phyloP scores from a whole-genome alignment of 1,140 invertebrate genomes.

The Paracyclopina nana region DNA sequence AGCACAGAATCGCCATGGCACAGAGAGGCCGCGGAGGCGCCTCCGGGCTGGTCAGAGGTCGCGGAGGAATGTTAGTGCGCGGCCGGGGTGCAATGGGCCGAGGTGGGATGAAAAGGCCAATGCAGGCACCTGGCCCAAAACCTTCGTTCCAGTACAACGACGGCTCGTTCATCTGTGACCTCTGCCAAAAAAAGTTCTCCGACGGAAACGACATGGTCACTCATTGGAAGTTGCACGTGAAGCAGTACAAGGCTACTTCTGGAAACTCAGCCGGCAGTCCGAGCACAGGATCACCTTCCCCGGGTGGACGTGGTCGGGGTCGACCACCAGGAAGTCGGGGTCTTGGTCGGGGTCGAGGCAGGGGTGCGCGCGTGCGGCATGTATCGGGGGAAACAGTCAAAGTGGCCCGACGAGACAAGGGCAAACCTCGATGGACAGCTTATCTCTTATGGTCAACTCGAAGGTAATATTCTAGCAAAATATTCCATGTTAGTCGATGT shows the following conservation, averaged over 20 bases:
- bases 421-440: slow-evolving; percentile 10
- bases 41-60: neutral
- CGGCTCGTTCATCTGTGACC: slow-evolving; percentile 13
- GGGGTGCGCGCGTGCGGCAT: neutral
- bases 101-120: too few species aligned
- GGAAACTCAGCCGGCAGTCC: neutral
- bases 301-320: neutral
- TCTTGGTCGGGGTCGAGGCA: neutral
- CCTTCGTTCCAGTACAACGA: slow-evolving; percentile 15
- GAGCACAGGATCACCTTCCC: neutral
- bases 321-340: neutral
- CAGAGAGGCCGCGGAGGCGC: neutral
- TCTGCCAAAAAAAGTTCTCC: slow-evolving; percentile 13
- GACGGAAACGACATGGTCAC: slow-evolving; percentile 16
- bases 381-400: neutral
- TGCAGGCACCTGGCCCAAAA: neutral
- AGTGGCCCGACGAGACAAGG: neutral
- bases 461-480: too few species aligned
- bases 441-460: slow-evolving; percentile 14
- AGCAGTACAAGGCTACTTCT: neutral
- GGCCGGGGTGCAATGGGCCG: neutral
- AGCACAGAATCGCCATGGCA: slow-evolving; percentile 3
- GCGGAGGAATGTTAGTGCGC: neutral
- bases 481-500: too few species aligned
- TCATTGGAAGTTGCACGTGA: slow-evolving; percentile 14